Conservation (phyloP, 1,140 invertebrate species). For the Mesaphorura yosii region DNA sequence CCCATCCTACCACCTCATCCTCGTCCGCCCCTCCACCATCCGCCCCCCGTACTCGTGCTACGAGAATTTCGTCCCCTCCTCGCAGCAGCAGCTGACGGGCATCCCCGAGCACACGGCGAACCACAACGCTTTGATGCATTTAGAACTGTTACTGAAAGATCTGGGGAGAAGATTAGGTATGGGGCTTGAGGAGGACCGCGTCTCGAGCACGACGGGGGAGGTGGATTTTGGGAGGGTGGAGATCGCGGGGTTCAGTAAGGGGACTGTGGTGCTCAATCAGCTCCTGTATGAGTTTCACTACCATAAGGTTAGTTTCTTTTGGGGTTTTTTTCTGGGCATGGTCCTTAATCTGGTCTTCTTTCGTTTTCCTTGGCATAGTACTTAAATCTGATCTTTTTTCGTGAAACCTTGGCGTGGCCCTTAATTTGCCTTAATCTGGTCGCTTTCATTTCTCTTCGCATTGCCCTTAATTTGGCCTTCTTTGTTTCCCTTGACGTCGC, state of each 20-base stretch:
- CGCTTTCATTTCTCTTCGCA: too few relatives aligned
- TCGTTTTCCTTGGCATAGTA: too few relatives aligned
- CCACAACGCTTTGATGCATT: constrained; percentile 54
- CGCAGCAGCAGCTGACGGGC: constrained; percentile 60
- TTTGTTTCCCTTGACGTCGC: too few relatives aligned
- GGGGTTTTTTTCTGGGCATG: too few relatives aligned
- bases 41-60: constrained; percentile 73
- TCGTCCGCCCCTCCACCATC: constrained; percentile 62
- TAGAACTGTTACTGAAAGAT: constrained; percentile 45
- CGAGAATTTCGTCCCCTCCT: constrained; percentile 69
- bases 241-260: constrained; percentile 79
- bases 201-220: constrained; percentile 27
- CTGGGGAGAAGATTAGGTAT: constrained; percentile 37
- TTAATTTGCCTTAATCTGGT: background rate
- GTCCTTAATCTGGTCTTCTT: too few relatives aligned
- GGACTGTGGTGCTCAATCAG: constrained; percentile 82
- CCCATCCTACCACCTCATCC: constrained; percentile 54
- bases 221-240: constrained; percentile 43
- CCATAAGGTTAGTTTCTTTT: constrained; percentile 39
- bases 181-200: constrained; percentile 12
- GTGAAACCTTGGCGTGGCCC: background rate
- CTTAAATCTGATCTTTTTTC: constrained; percentile 1
- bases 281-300: constrained; percentile 71
- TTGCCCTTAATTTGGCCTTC: too few relatives aligned
- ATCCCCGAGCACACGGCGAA: constrained; percentile 57